Evolutionary conservation across 2,797 vertebrate genomes (phyloP).

Genomic region (Manis javanica): DNA sequence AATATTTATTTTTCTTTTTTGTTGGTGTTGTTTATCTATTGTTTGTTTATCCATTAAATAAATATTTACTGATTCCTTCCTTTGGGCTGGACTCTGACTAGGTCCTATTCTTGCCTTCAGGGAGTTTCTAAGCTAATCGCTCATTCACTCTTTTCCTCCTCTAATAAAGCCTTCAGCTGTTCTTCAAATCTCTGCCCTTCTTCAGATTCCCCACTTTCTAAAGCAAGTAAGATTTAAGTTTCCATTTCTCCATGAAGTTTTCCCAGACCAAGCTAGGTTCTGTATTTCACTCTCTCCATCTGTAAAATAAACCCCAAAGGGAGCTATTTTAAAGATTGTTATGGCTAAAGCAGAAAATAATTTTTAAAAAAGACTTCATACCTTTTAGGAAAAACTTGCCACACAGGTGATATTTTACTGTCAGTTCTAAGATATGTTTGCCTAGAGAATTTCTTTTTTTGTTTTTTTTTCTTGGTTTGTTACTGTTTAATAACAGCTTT

Average conservation of each 20-base stretch:
- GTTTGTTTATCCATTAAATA: neutral
- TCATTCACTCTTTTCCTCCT: neutral
- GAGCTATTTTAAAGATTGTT: neutral
- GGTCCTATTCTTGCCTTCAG: neutral
- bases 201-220: neutral
- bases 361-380: neutral
- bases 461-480: neutral
- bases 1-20: neutral
- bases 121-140: neutral
- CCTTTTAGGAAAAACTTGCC: neutral
- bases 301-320: neutral
- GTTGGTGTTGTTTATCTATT: neutral
- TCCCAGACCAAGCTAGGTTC: neutral
- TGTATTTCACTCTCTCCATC: neutral
- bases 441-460: constrained; percentile 15
- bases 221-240: constrained; percentile 4
- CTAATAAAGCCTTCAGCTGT: neutral
- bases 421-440: neutral
- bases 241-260: neutral
- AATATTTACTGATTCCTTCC: neutral
- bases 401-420: neutral
- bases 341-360: neutral
- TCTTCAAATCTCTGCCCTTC: neutral
- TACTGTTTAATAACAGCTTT: neutral
- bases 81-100: neutral